These are phyloP conservation scores for Seriola dumerili DNA, from an alignment of 2,113 vertebrate species.

Conservation along the genomic window DNA sequence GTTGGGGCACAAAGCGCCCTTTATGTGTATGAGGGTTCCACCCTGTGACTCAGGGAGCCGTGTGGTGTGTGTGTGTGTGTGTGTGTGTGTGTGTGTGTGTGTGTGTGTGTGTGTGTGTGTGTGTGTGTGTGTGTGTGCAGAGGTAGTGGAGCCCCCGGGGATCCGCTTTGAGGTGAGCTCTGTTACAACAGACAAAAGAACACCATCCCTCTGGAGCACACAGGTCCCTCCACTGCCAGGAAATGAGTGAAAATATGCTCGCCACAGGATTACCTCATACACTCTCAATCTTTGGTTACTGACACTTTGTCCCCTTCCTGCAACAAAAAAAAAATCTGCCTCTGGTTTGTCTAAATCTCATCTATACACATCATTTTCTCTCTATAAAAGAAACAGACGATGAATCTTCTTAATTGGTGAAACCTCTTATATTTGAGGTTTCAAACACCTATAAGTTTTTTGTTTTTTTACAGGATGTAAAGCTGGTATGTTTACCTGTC, in stretches of 20 bases:
- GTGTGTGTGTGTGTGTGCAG: constrained; percentile 44
- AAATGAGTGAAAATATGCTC: constrained; percentile 70
- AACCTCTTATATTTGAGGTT: neutral
- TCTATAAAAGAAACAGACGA: neutral
- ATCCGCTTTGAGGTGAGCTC: constrained; percentile 78
- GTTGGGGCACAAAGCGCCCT: constrained; percentile 81
- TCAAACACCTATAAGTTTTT: neutral
- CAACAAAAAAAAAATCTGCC: constrained; percentile 24
- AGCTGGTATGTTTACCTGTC: neutral
- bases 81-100: constrained; percentile 5
- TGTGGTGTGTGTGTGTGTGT: constrained; percentile 18
- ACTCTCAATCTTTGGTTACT: constrained; percentile 51
- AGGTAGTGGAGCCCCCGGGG: constrained; percentile 67
- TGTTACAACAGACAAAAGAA: constrained; percentile 78
- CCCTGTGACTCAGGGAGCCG: constrained; percentile 77
- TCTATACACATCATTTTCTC: neutral
- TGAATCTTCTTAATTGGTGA: too few relatives aligned
- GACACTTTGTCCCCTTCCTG: constrained; percentile 39
- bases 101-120: constrained; percentile 44
- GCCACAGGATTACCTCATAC: constrained; percentile 71
- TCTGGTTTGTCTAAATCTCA: neutral
- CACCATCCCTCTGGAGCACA: constrained; percentile 69
- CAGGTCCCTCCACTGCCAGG: constrained; percentile 61
- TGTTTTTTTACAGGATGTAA: neutral
- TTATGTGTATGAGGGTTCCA: constrained; percentile 79